Base-by-base conservation (phyloP, 1,140 invertebrate species). In the Bombus breviceps region DNA sequence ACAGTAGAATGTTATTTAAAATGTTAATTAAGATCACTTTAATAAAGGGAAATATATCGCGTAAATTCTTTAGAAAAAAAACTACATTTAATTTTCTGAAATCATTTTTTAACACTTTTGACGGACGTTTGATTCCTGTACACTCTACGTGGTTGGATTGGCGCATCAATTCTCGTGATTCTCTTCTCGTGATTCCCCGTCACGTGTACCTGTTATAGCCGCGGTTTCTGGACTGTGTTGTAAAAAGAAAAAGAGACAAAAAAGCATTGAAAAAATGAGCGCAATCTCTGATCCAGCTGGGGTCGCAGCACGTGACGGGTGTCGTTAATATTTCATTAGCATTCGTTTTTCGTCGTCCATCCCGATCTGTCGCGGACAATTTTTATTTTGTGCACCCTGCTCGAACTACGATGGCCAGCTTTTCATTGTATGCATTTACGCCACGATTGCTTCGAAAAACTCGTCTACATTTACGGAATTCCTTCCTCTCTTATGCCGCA, bases 321-420 rank as follows among this genome's bases (percentile, higher is more conserved):
- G 91, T 93, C 92, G 92, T 93, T 93, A 93, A 93, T 93, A 93
- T 93, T 93, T 93, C 92, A 93, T 93, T 93, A 93, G 91, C 91
- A 93, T 93, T 93, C 92, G 92, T 92, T 92, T 91, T 90, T 88
- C 89, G 87, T 86, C 78, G 83, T 69, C 43, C 78, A 80, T 64
- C 34, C 83, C 73, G 81, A 90, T 81, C 88, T 78, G 80, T 41
- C 34, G 84, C 69, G 34, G 32, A 34, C 66, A 34, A 68, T 89
- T 78, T 91, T 91, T 87, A 82, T 91, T 68, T 77, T 64, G 64
- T 64, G 68, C 75, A 43, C 59, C 88, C 72, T 62, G 47, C 18
- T 18, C 34, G 28, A 69, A 57, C 76, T 62, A 73, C 53, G 13
- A 15, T 72, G 74, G 68, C 59, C 41, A 62, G 53, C 79, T 89